These are phyloP conservation scores for Patiria pectinifera DNA, from an alignment of 53 echinoderm and acorn worm species.

Conservation along the genomic window DNA sequence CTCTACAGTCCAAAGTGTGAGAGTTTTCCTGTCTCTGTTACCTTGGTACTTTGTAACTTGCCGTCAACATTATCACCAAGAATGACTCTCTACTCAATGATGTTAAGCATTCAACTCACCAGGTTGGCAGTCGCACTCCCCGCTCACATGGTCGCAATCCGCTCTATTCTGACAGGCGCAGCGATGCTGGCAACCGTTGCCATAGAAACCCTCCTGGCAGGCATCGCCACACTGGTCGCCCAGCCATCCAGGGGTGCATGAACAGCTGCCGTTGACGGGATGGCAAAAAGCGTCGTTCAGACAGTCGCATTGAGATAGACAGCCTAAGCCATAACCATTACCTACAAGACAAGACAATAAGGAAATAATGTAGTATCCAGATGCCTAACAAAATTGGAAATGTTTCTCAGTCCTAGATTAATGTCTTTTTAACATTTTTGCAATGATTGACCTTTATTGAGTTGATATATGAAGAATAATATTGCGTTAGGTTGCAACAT, in stretches of 20 bases:
- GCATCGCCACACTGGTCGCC: constrained; percentile 63
- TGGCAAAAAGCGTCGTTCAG: constrained; percentile 65
- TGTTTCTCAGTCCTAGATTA: no score
- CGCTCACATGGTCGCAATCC: constrained; percentile 71
- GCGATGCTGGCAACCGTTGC: constrained; percentile 44
- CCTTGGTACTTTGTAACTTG: no score
- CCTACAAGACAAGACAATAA: not conserved
- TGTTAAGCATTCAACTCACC: constrained; percentile 11
- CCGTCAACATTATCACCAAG: no score
- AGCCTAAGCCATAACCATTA: constrained; percentile 67
- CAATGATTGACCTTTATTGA: no score
- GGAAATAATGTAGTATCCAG: not conserved
- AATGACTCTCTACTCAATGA: no score
- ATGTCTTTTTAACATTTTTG: no score
- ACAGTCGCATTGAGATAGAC: constrained; percentile 64
- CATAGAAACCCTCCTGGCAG: constrained; percentile 53
- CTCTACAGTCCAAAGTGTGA: no score
- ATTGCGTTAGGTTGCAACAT: no score
- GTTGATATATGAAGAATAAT: no score
- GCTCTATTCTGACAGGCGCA: constrained; percentile 74
- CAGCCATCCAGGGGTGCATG: constrained; percentile 70
- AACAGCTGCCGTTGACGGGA: constrained; percentile 67
- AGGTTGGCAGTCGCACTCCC: constrained; percentile 70
- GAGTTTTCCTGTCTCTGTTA: no score
- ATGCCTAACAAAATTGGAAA: not conserved